Evolutionary conservation across 1,140 invertebrate species (phyloP).

Genomic region (Copidosoma floridanum): DNA sequence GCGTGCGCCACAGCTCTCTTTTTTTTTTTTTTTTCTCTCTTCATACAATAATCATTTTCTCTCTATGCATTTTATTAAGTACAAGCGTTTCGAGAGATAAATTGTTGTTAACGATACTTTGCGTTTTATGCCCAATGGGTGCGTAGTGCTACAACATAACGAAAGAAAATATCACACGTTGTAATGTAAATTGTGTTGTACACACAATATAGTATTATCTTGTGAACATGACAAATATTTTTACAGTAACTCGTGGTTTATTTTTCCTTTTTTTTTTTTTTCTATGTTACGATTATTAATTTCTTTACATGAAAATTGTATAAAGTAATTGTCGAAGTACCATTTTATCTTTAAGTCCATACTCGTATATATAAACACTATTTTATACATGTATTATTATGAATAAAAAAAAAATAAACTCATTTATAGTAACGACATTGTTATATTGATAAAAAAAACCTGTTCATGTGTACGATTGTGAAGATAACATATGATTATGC

Average conservation of each 20-base stretch:
- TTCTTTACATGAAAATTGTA: slow-evolving; percentile 15
- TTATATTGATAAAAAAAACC: neutral
- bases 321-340: slow-evolving; percentile 2
- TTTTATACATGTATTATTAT: neutral
- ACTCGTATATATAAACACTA: neutral
- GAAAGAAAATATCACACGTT: too few relatives aligned
- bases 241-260: too few relatives aligned
- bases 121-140: neutral
- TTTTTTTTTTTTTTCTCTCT: neutral
- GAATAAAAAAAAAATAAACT: neutral
- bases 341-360: slow-evolving; percentile 4
- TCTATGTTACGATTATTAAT: too few relatives aligned
- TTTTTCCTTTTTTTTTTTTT: too few relatives aligned
- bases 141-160: too few relatives aligned
- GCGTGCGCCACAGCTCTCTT: slow-evolving; percentile 15
- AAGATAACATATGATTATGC: too few relatives aligned
- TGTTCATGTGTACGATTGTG: too few relatives aligned
- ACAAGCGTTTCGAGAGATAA: neutral
- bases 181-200: too few relatives aligned
- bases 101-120: slow-evolving; percentile 6
- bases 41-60: slow-evolving; percentile 2
- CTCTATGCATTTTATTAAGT: neutral
- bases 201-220: too few relatives aligned
- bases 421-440: slow-evolving; percentile 5
- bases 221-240: too few relatives aligned